Evolutionary conservation across 2,113 vertebrate genomes (phyloP).

Genomic region (Paramormyrops kingsleyae): DNA sequence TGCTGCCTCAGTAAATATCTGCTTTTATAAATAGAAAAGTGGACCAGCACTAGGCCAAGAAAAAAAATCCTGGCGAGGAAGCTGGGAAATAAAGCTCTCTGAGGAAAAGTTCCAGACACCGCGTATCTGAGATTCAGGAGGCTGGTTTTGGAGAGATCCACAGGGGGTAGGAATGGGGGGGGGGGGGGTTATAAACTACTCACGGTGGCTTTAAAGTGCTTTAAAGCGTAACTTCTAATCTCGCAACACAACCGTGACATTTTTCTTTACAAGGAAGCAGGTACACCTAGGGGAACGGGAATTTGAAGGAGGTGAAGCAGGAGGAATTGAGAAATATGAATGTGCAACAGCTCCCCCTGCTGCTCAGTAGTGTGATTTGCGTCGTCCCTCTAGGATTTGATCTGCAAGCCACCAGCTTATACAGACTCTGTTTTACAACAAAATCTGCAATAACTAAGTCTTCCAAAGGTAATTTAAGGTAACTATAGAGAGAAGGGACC

Average conservation of each 20-base stretch:
- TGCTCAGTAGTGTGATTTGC: neutral
- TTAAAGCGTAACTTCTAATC: slow-evolving; percentile 7
- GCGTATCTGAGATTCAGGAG: neutral
- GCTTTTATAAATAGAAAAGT: slow-evolving; percentile 9
- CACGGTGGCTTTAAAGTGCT: neutral
- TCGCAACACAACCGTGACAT: slow-evolving; percentile 6
- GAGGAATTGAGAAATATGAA: neutral
- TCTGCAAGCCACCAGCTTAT: neutral
- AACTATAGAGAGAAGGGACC: neutral
- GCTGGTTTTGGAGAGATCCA: neutral
- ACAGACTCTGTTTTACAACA: neutral
- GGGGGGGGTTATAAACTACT: slow-evolving; percentile 1
- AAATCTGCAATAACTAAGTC: neutral
- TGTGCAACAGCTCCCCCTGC: slow-evolving; percentile 14
- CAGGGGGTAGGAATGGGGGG: neutral
- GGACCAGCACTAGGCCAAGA: neutral
- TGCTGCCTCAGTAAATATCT: slow-evolving; percentile 8
- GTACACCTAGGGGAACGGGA: neutral
- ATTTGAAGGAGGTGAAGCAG: neutral
- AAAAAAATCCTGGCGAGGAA: neutral
- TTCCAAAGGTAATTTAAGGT: neutral
- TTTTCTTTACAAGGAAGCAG: slow-evolving; percentile 6
- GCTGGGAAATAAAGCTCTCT: neutral
- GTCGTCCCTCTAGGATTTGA: neutral
- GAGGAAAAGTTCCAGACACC: neutral